Evolutionary conservation across 2,888 invertebrate species (phyloP).

Genomic region (Phaedon cochleariae): DNA sequence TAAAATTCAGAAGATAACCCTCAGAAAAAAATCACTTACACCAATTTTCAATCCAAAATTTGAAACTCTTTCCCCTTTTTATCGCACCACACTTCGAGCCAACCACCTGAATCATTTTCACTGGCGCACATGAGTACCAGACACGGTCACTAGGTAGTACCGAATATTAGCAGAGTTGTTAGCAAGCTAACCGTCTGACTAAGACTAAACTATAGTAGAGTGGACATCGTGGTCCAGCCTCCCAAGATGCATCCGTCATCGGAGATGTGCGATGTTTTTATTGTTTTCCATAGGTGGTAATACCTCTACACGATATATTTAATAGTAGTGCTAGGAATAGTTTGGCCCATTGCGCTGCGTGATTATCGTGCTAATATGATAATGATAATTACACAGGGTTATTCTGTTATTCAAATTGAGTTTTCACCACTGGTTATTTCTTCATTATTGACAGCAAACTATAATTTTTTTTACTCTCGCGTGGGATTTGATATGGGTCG

Average conservation of each 20-base stretch:
- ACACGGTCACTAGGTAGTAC: slow-evolving; percentile 25
- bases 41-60: background rate
- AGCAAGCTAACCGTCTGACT: slow-evolving; percentile 35
- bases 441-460: too few species aligned
- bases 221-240: slow-evolving; percentile 39
- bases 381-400: too few species aligned
- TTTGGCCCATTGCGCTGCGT: too few species aligned
- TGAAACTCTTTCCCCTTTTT: background rate
- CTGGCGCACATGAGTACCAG: slow-evolving; percentile 31
- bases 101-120: slow-evolving; percentile 33
- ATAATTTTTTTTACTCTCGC: too few species aligned
- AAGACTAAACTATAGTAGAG: slow-evolving; percentile 37
- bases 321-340: background rate
- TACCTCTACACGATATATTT: slow-evolving; percentile 9
- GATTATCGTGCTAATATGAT: too few species aligned
- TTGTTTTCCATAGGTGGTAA: slow-evolving; percentile 37
- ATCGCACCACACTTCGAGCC: slow-evolving; percentile 3
- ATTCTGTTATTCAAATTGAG: too few species aligned
- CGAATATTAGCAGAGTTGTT: slow-evolving; percentile 40
- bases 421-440: too few species aligned
- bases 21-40: too few species aligned
- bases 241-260: slow-evolving; percentile 40
- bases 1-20: too few species aligned
- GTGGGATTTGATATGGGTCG: too few species aligned
- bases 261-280: slow-evolving; percentile 34